phyloP scores from a whole-genome alignment of 2,113 vertebrate genomes.

The Grammomys dolichurus region DNA sequence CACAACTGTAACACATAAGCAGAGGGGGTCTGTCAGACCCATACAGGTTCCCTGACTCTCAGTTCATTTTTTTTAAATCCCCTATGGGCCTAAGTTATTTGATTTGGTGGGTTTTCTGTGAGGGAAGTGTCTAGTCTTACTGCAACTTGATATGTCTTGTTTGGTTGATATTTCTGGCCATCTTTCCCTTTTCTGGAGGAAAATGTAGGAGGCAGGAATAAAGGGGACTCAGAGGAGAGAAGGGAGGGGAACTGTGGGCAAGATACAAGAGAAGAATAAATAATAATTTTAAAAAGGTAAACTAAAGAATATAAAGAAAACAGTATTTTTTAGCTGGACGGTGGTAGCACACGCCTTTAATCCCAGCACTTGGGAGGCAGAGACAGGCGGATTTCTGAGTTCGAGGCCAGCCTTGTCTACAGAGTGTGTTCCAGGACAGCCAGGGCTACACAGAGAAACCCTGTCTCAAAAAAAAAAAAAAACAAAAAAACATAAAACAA shows the following conservation, averaged over 20 bases:
- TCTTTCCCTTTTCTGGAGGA: neutral
- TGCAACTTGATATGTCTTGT: neutral
- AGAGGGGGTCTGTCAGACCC: neutral
- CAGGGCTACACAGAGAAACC: no score
- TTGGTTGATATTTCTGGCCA: neutral
- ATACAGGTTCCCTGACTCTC: neutral
- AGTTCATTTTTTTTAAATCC: neutral
- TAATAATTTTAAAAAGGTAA: neutral
- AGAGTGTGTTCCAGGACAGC: no score
- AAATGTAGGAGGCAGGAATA: neutral
- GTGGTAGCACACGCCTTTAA: no score
- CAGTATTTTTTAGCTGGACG: neutral
- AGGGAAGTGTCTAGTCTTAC: neutral
- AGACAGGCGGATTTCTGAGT: no score
- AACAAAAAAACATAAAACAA: no score
- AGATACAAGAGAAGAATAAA: neutral
- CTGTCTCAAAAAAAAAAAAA: no score
- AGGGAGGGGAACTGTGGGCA: neutral
- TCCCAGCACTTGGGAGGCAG: no score
- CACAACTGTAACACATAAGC: neutral
- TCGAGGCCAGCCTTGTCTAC: no score
- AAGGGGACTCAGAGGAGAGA: neutral
- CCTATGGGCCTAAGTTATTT: neutral
- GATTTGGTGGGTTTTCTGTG: neutral
- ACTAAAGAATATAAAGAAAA: neutral